Evolutionary conservation across 2,113 vertebrate species (phyloP), one percentile per base, ranked within the genome.

Genomic region (Amazona guildingii): DNA sequence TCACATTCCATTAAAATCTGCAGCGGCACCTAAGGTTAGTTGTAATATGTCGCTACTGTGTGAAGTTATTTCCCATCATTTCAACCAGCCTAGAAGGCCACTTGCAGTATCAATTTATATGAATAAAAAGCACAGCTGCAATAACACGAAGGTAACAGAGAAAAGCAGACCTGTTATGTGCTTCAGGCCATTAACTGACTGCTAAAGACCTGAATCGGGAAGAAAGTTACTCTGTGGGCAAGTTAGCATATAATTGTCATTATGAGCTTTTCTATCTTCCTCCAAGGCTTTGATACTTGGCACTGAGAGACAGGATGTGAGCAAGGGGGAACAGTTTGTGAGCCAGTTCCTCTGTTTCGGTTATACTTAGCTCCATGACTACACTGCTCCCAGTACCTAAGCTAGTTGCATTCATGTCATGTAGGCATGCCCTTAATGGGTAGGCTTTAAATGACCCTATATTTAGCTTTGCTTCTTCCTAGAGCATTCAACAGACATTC

Each of bases 391-490:
- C 16, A 9, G 91, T 54, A 92, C 92, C 86, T 81, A 70, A 55
- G 88, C 91, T 64, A 27, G 77, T 72, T 82, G 86, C 72, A 72
- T 86, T 91, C 44, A 4, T 92, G 86, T 88, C 81, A 82, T 95
- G 89, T 63, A 94, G 94, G 77, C 95, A 94, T 94, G 93, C 48
- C 89, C 83, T 95, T 96, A 92, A 94, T 91, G 95, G 95, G 86
- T 52, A 95, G 90, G 93, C 93, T 92, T 84, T 92, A 94, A 90
- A 94, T 61, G 27, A 46, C 51, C 66, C 95, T 97, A 93, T 91
- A 89, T 93, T 96, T 96, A 96, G 94, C 80, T 92, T 87, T 93
- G 86, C 81, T 79, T 84, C 83, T 86, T 94, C 83, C 77, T 93
- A 76, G 84, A 91, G 49, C 10, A 1, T 89, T 95, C 80, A 57